Evolutionary conservation across 2,113 vertebrate species (phyloP), one percentile per base, ranked within the genome.

Genomic region (Amphilophus citrinellus): DNA sequence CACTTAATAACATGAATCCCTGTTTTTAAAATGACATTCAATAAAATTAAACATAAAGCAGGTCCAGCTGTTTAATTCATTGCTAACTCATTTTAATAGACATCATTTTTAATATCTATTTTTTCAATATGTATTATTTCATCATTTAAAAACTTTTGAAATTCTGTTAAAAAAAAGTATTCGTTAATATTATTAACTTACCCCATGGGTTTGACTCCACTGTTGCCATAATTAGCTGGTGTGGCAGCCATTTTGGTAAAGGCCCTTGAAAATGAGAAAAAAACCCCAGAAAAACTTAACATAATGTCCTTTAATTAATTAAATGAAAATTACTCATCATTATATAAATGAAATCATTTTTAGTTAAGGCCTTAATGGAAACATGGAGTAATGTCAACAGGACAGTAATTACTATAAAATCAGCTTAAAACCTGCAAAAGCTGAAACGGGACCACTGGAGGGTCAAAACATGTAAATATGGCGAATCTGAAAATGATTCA

Each of bases 211-310:
- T 99, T 99, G 59, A 98, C 94, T 0, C 98, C 96, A 82, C 97
- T 94, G 84, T 93, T 98, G 80, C 98, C 98, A 66, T 98, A 98
- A 96, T 95, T 99, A 63, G 98, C 87, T 30, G 98, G 98, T 85
- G 97, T 92, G 79, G 97, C 96, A 80, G 98, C 97, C 97, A 99
- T 98, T 95, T 99, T 99, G 84, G 98, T 95, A 92, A 99, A 99
- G 76, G 98, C 98, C 91, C 98, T 99, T 73, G 66, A 73, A 73
- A 73, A 85, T 73, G 61, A 63, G 6, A 58, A 57, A 9, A 61
- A 17, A 82, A 24, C 2, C 24, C 3, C 2, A 65, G 2, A 13
- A 18, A 27, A 35, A 30, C 24, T 73, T n/a, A 73, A 53, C 24
- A 73, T 1, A 1, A 50, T 13, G 5, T 15, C 5, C 15, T 50